These are phyloP conservation scores for Pristionchus pacificus DNA, from an alignment of 1,140 invertebrate genomes.

Conservation along the genomic window DNA sequence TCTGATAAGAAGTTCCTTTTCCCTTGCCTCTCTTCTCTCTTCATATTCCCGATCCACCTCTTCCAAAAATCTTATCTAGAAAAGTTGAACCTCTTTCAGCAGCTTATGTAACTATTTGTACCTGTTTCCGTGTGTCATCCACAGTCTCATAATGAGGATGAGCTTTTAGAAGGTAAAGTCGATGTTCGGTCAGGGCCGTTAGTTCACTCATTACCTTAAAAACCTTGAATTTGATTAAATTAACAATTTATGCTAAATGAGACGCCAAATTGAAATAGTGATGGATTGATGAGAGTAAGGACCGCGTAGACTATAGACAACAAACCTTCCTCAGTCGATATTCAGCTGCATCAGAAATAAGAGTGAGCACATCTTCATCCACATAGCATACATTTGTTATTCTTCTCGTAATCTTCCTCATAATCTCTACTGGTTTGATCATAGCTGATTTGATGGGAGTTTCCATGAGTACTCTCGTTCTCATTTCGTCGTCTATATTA, in stretches of 20 bases:
- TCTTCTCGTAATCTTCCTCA: conserved; percentile 29
- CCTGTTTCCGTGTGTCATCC: conserved; percentile 32
- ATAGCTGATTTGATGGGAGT: conserved; percentile 17
- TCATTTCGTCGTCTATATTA: not conserved
- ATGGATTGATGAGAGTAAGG: no score
- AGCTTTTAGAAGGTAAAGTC: conserved; percentile 16
- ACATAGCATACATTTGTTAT: conserved; percentile 27
- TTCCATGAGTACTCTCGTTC: conserved; percentile 10
- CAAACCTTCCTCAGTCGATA: conserved; percentile 20
- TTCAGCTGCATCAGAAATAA: conserved; percentile 27
- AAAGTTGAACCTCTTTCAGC: no score
- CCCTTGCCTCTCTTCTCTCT: conserved; percentile 30
- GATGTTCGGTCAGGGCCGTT: conserved; percentile 21
- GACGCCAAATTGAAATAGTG: no score
- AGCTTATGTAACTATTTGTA: conserved; percentile 3
- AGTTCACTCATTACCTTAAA: conserved; percentile 14
- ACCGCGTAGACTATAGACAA: no score
- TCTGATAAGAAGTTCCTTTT: conserved; percentile 34
- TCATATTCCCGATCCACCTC: conserved; percentile 32
- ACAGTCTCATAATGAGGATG: conserved; percentile 16
- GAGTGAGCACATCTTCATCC: conserved; percentile 27
- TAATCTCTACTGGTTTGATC: conserved; percentile 22
- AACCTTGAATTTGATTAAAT: no score
- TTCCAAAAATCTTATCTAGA: conserved; percentile 30
- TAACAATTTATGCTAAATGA: no score